phyloP scores from a whole-genome alignment of 2,113 vertebrate species.

The Silurus meridionalis region DNA sequence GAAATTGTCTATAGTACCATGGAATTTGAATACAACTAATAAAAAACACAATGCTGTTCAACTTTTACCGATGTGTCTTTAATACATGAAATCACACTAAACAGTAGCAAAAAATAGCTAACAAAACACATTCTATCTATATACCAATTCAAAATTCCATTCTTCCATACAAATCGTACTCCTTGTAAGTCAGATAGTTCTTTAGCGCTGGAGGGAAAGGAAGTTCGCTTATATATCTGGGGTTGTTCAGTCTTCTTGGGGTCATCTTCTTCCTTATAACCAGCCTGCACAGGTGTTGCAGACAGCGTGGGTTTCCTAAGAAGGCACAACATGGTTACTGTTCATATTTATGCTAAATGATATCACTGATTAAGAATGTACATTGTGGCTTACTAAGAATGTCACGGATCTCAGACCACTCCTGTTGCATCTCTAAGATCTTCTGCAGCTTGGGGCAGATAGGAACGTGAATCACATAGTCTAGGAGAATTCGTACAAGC shows the following conservation, averaged over 20 bases:
- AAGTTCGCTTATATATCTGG: conserved; percentile 63
- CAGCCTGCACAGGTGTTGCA: conserved; percentile 82
- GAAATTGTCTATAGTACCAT: no score
- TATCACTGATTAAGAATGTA: neutral
- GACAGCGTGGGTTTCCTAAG: conserved; percentile 78
- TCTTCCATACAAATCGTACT: conserved; percentile 79
- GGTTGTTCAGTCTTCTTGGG: conserved; percentile 66
- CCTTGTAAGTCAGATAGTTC: conserved; percentile 81
- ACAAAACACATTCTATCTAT: neutral
- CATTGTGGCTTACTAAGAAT: conserved; percentile 56
- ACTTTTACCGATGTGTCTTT: neutral
- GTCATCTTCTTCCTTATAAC: conserved; percentile 79
- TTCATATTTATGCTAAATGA: neutral
- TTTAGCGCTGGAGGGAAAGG: conserved; percentile 75
- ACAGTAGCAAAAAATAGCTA: neutral
- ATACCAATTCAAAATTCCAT: neutral
- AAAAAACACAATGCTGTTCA: neutral
- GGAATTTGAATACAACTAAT: no score
- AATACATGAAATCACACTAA: neutral
- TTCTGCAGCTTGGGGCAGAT: conserved; percentile 79
- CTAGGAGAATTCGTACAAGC: conserved; percentile 75
- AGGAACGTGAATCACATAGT: conserved; percentile 79
- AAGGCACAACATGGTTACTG: neutral
- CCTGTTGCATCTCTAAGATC: conserved; percentile 73
- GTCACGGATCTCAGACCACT: conserved; percentile 78